phyloP scores from a whole-genome alignment of 2,888 invertebrate genomes.

The Phaonia tiefii region DNA sequence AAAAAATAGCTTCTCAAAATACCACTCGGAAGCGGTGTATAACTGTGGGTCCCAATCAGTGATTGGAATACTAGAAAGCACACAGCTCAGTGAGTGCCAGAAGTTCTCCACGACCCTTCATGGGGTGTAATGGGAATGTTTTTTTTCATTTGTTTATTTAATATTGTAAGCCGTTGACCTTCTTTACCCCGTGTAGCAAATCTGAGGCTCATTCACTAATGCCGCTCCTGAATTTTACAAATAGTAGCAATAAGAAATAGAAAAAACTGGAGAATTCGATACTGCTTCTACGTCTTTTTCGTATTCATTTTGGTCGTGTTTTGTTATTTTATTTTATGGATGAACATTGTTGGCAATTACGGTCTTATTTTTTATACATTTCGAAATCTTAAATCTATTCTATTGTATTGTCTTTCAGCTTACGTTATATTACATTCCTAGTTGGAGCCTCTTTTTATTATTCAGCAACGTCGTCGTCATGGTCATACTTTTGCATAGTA shows the following conservation, averaged over 20 bases:
- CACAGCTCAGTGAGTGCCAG: too few relatives aligned
- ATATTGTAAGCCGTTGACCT: too few relatives aligned
- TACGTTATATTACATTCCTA: conserved; percentile 14
- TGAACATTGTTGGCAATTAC: conserved; percentile 62
- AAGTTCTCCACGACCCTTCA: too few relatives aligned
- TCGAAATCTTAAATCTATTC: conserved; percentile 60
- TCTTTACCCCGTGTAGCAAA: too few relatives aligned
- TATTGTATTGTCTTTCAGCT: conserved; percentile 36
- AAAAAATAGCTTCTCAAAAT: too few relatives aligned
- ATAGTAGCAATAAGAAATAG: background rate
- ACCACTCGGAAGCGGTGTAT: too few relatives aligned
- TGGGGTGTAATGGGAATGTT: too few relatives aligned
- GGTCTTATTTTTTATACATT: conserved; percentile 61
- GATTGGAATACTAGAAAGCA: too few relatives aligned
- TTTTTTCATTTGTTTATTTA: too few relatives aligned
- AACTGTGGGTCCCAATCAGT: too few relatives aligned
- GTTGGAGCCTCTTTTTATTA: background rate
- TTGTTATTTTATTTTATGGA: conserved; percentile 52
- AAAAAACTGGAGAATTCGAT: conserved; percentile 37
- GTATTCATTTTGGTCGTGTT: background rate
- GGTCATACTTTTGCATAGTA: conserved; percentile 42
- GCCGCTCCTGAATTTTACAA: too few relatives aligned
- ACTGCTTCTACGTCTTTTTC: conserved; percentile 4
- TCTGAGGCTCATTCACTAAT: too few relatives aligned
- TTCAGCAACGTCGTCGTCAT: background rate